Base-by-base conservation (phyloP, 2,113 vertebrate species). In the Silurus meridionalis region DNA sequence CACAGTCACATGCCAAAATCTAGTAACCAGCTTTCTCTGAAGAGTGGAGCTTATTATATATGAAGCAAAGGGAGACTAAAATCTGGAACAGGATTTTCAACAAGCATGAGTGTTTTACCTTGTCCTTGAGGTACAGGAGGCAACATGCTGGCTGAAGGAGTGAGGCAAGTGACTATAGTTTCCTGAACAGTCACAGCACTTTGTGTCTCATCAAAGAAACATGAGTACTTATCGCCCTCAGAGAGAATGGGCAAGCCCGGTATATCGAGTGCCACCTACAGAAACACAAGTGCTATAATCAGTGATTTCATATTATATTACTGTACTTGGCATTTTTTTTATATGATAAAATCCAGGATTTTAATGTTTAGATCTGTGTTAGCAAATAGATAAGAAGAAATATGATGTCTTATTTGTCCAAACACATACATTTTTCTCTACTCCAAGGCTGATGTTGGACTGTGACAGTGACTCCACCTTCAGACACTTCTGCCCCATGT, bases 391-490 rank as follows among this genome's bases (percentile, higher is more conserved):
- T n/a, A 55, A 77, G 3, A 6, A 25, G 23, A 77, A 14, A 55
- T 25, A 67, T 53, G 5, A 67, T 21, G 15, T 37, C 0, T 8
- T 46, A 7, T 85, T 23, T 60, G 1, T 50, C 17, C 23, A 46
- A 77, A 71, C 2, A 17, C 90, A 93, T 93, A 98, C 97, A 89
- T 96, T 95, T 90, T 93, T 96, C 93, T 94, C 95, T 91, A 97
- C 96, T 87, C 96, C 96, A 19, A 95, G 95, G 95, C 98, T 99
- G 94, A 98, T 95, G 90, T 97, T 98, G 91, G 96, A 94, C 61
- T 96, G 96, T 92, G 91, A 97, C 83, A 98, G 79, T 1, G 95
- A 94, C 87, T 94, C 94, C 87, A 98, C 94, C 5, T 88, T 93
- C 63, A 98, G 95, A 88, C 98, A 99, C 86, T 94, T 94, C 83